Percentiles rank a stretch among this genome's conserved stretches.
Conservation (phyloP, 2,113 vertebrate species). For the Chitala chitala region DNA sequence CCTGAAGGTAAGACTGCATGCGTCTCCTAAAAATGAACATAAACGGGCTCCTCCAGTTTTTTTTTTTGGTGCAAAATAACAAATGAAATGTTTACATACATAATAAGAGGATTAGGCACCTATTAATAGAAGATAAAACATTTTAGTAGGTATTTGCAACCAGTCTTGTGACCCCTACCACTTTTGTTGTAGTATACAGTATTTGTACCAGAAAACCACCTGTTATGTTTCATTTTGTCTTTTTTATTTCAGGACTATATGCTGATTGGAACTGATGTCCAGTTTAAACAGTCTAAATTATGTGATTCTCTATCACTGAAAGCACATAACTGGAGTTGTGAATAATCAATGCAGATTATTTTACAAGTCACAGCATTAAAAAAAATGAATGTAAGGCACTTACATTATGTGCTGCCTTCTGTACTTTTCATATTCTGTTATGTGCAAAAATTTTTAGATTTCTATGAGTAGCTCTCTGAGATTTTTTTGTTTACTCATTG, state of each 20-base stretch:
- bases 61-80: too few species aligned
- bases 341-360: neutral
- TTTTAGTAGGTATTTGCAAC: neutral
- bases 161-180: neutral
- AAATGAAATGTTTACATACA: neutral
- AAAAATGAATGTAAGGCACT: too few species aligned
- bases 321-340: neutral
- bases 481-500: too few species aligned
- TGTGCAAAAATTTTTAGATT: too few species aligned
- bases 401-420: too few species aligned
- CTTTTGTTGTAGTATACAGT: neutral
- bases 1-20: constrained; percentile 49
- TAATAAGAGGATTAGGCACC: neutral
- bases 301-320: neutral
- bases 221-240: neutral
- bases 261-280: constrained; percentile 60
- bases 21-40: neutral
- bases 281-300: constrained; percentile 39
- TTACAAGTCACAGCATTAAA: neutral
- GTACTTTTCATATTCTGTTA: too few species aligned
- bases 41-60: neutral
- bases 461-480: too few species aligned
- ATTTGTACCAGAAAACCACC: neutral
- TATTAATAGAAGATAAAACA: neutral
- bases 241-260: constrained; percentile 51